Conservation (phyloP, 1,140 invertebrate species). For the Sitodiplosis mosellana region DNA sequence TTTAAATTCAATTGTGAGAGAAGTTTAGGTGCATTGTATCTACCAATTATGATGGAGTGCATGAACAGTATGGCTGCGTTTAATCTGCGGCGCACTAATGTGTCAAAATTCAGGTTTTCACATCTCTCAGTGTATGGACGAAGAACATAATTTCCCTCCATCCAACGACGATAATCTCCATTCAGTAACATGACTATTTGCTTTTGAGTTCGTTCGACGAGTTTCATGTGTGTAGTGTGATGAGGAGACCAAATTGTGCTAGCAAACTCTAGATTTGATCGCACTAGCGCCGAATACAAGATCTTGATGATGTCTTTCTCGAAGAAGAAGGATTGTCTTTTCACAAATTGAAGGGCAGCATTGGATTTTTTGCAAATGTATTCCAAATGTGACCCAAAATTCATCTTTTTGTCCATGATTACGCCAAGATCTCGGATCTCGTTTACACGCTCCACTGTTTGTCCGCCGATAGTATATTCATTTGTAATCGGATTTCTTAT, state of each 20-base stretch:
- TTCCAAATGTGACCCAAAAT: background rate
- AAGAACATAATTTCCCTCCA: background rate
- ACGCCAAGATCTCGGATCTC: background rate
- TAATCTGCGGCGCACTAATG: no score
- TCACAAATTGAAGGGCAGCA: background rate
- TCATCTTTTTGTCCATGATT: background rate
- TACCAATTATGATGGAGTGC: no score
- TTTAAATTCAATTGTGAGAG: background rate
- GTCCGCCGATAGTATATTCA: background rate
- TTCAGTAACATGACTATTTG: background rate
- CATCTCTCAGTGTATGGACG: no score
- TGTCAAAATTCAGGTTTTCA: no score
- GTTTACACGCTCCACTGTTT: background rate
- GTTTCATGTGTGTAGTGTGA: background rate
- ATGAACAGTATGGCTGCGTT: no score
- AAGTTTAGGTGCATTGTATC: no score
- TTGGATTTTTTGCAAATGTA: background rate
- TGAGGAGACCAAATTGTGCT: background rate
- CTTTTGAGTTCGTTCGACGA: background rate
- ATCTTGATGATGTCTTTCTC: background rate
- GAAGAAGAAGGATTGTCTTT: background rate
- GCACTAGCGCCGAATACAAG: background rate
- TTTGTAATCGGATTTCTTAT: background rate
- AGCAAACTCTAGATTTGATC: background rate
- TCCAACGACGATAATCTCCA: background rate